Evolutionary conservation across 92 coral and sea anemone genomes (phyloP), one percentile per base, ranked within the genome.

Genomic region (Porites divaricata): DNA sequence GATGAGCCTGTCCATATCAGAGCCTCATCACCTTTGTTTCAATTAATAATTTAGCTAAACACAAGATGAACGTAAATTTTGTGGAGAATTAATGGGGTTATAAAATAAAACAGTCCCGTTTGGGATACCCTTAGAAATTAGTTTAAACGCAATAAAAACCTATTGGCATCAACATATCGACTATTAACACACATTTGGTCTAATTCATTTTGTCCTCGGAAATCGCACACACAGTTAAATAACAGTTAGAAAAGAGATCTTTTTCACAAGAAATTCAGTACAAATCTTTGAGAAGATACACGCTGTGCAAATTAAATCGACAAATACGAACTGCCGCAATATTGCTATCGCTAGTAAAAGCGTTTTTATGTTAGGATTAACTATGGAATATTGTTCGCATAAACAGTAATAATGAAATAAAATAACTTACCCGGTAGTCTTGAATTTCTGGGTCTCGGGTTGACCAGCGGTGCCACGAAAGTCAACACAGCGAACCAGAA

Each of bases 381-480:
- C 50, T 61, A 48, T 50, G 20, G 41, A 20, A 64, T 65, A 24
- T 41, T 22, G 41, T 49, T 15, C 61, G 23, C 14, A 20, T 2
- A 50, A 26, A 67, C 4, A 41, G 24, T 23, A 68, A 53, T 68
- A 59, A 3, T 35, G 4, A 35, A 35, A 35, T 35, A 71, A 72
- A 1, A 9, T 23, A 6, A 81, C 86, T 51, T 23, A 81, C 86
- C 86, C 49, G 79, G 22, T 49, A 59, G 71, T 57, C 77, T 61
- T 9, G 56, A 59, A 17, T 59, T 72, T 72, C 86, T 59, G 13
- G 86, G 86, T 23, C 78, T 81, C 61, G 86, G 78, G 35, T 49
- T 71, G 70, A 59, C 49, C 49, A 48, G 11, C 26, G 22, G 62
- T 54, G 6, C 10, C 48, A 75, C 35, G 13, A 59, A n/a, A 81